These are phyloP conservation scores for Casuarius casuarius DNA, from an alignment of 2,113 vertebrate genomes.

Conservation along the genomic window DNA sequence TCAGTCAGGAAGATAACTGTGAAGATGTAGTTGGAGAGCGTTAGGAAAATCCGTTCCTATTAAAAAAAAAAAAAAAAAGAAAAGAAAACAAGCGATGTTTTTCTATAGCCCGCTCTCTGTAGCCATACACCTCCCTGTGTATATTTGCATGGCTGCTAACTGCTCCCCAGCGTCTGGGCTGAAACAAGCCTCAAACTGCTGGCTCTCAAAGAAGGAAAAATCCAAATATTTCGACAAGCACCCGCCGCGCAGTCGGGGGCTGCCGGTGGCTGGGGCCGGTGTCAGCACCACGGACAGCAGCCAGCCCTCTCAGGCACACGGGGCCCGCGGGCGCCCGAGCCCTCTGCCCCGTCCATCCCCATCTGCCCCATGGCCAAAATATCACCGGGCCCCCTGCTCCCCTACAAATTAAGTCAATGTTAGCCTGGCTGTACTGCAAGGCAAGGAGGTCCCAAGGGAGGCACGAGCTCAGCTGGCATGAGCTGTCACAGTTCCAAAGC, in stretches of 20 bases:
- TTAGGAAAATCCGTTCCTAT: constrained; percentile 96
- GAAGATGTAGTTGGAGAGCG: constrained; percentile 97
- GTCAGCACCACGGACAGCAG: constrained; percentile 62
- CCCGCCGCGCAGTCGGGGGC: fast-evolving
- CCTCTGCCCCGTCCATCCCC: background rate
- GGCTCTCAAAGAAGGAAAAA: background rate
- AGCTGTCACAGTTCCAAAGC: background rate
- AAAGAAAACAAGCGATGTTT: constrained; percentile 12
- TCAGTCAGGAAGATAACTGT: constrained; percentile 95
- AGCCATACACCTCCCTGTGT: background rate
- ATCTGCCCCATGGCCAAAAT: background rate
- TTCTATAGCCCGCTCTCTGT: background rate
- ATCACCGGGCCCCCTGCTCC: constrained; percentile 9
- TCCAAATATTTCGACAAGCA: background rate
- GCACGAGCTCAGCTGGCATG: background rate
- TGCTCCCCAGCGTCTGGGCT: background rate
- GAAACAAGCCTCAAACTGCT: background rate
- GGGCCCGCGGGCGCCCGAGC: background rate
- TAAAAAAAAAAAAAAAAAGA: constrained; percentile 27
- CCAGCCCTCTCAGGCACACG: background rate
- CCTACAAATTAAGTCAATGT: constrained; percentile 14
- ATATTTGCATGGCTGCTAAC: background rate
- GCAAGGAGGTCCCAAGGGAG: background rate
- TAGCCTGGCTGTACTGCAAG: background rate
- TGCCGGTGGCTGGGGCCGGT: fast-evolving